These are phyloP conservation scores for Eriosoma lanigerum DNA, from an alignment of 1,140 invertebrate genomes.

Conservation along the genomic window DNA sequence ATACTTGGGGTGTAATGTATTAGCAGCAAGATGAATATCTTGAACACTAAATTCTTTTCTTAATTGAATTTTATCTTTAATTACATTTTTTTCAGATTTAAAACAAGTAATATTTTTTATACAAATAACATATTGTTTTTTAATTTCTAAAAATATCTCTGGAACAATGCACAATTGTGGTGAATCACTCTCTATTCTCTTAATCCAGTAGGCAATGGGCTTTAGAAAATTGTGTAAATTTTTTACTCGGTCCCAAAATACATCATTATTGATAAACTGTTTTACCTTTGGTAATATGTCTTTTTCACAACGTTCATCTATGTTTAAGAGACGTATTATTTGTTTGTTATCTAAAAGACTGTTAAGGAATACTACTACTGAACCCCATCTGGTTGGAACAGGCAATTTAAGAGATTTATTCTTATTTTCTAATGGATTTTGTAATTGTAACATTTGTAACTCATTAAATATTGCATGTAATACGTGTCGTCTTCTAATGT, in stretches of 20 bases:
- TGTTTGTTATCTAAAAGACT: constrained; percentile 2
- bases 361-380: not conserved
- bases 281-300: not conserved
- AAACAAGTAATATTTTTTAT: not conserved
- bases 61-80: not conserved
- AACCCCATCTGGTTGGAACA: not conserved
- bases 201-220: not conserved
- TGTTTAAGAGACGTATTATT: not conserved
- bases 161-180: not conserved
- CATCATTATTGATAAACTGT: not conserved
- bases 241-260: not conserved
- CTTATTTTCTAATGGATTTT: not conserved
- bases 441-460: not conserved
- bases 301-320: not conserved
- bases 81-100: not conserved
- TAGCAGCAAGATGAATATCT: constrained; percentile 22
- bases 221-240: constrained; percentile 18
- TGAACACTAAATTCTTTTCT: constrained; percentile 27
- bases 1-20: constrained; percentile 14
- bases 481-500: not conserved
- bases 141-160: constrained; percentile 4
- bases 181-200: not conserved
- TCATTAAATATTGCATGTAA: not conserved
- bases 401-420: not conserved
- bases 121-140: constrained; percentile 55